Evolutionary conservation across 1,140 invertebrate genomes (phyloP), one percentile per base, ranked within the genome.

Genomic region (Drosophila neocordata): DNA sequence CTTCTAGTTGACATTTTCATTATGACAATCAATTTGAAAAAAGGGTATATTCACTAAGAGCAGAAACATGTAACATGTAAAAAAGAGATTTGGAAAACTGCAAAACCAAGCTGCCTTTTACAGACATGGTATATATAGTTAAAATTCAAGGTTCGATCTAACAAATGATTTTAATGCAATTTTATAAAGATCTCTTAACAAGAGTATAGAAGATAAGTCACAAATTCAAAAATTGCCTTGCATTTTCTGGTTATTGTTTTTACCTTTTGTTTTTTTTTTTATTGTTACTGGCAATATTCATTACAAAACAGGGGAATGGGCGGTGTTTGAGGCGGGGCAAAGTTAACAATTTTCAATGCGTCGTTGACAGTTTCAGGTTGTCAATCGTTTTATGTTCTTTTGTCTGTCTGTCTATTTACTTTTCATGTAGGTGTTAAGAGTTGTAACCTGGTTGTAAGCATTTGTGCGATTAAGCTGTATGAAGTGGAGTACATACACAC

Each of bases 1-100:
- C 27, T 7, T 48, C 77, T 56, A 79, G 78, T 85, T 85, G 81
- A 85, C 82, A 85, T 85, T 85, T 85, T 85, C 81, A 85, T 85
- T 85, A 87, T 73, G 73, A 58, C 51, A 81, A 65, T 64, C 48
- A 34, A 34, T 61, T 59, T 55, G 34, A 3, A 18, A 48, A 48
- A 48, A 3, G 41, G 15, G 72, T 74, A 73, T 57, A 66, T 51
- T 38, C 12, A 62, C 71, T 65, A 63, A 38, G 41, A 37, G 31
- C 51, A 37, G 37, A 67, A 18, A 20, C 18, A 44, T 44, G 41
- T 1, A 44, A 44, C 41, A 24, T n/a, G n/a, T n/a, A n/a, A n/a
- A n/a, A n/a, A n/a, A n/a, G n/a, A n/a, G n/a, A n/a, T n/a, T n/a
- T n/a, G n/a, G n/a, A n/a, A n/a, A n/a, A n/a, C n/a, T n/a, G n/a